A percentile compares a stretch with the other conserved stretches of the same genome.
Conservation (phyloP, 2,888 invertebrate genomes). For the Sycophila texana region DNA sequence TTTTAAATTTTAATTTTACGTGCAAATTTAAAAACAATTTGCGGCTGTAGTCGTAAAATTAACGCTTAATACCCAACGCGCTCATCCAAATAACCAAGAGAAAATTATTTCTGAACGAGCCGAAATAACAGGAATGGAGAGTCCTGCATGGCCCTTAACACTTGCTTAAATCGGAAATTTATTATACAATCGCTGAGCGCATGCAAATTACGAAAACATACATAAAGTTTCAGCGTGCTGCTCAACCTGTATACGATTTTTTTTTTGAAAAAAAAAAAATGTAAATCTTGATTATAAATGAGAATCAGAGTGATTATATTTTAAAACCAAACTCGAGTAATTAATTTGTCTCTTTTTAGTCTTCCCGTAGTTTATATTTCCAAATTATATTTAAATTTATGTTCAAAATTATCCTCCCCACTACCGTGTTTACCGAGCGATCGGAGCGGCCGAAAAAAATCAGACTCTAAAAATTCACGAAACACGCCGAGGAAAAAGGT, state of each 20-base stretch:
- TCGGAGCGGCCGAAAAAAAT: too few species aligned
- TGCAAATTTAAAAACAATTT: not conserved
- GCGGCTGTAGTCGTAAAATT: slow-evolving; percentile 4
- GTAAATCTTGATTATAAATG: slow-evolving; percentile 34
- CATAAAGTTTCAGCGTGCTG: slow-evolving; percentile 4
- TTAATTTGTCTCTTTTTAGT: not conserved
- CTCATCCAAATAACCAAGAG: not conserved
- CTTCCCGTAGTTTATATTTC: too few species aligned
- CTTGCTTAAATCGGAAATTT: slow-evolving; percentile 14
- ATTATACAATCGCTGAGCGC: slow-evolving; percentile 29
- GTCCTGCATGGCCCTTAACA: not conserved
- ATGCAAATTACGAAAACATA: slow-evolving; percentile 29
- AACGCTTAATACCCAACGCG: not conserved
- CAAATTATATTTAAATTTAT: too few species aligned
- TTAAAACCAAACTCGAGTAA: slow-evolving; percentile 27
- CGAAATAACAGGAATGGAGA: not conserved
- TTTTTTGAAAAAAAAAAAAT: slow-evolving; percentile 39
- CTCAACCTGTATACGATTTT: not conserved
- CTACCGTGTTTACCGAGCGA: too few species aligned
- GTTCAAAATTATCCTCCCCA: too few species aligned
- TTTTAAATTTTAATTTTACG: not conserved
- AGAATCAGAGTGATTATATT: slow-evolving; percentile 32
- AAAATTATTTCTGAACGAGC: slow-evolving; percentile 15
- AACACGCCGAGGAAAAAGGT: too few species aligned
- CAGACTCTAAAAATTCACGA: too few species aligned